Evolutionary conservation across 1,140 invertebrate species (phyloP).

Genomic region (Lordiphosa clarofinis): DNA sequence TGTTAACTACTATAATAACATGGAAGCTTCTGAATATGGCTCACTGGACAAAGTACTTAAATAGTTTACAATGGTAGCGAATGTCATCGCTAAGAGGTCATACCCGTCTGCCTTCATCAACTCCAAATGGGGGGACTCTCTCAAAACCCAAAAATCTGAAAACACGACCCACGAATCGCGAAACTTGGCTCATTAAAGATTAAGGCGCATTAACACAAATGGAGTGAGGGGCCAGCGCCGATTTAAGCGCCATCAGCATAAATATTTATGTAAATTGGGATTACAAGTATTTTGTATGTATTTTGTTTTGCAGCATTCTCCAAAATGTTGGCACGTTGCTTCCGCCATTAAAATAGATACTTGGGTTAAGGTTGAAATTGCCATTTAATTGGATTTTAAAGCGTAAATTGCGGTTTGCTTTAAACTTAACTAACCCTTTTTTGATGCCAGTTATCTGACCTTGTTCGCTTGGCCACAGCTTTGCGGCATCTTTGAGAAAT

Average conservation of each 20-base stretch:
- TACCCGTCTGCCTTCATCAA: slow-evolving; percentile 43
- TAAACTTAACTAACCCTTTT: slow-evolving; percentile 17
- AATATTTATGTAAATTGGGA: slow-evolving; percentile 78
- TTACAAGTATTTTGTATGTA: slow-evolving; percentile 66
- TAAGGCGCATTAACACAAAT: slow-evolving; percentile 72
- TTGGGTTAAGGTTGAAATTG: slow-evolving; percentile 36
- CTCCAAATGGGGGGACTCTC: slow-evolving; percentile 9
- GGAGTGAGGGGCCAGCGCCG: slow-evolving; percentile 36
- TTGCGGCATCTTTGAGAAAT: slow-evolving; percentile 47
- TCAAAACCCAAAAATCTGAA: slow-evolving; percentile 24
- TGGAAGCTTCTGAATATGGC: too few species aligned
- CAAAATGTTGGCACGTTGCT: slow-evolving; percentile 29
- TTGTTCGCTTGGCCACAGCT: slow-evolving; percentile 23
- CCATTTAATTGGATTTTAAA: slow-evolving; percentile 62
- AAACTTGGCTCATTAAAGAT: slow-evolving; percentile 77
- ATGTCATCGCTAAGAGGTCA: slow-evolving; percentile 26
- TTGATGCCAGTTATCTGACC: slow-evolving; percentile 22
- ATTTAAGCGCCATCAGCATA: slow-evolving; percentile 68
- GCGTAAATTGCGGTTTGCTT: slow-evolving; percentile 21
- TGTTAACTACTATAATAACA: too few species aligned
- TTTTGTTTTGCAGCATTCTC: slow-evolving; percentile 17
- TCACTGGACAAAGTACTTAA: slow-evolving; percentile 25
- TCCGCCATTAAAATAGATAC: background rate
- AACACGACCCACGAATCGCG: slow-evolving; percentile 37
- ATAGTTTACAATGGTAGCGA: slow-evolving; percentile 42